These are phyloP conservation scores for Drosophila birchii DNA, from an alignment of 2,888 invertebrate species.

Conservation along the genomic window DNA sequence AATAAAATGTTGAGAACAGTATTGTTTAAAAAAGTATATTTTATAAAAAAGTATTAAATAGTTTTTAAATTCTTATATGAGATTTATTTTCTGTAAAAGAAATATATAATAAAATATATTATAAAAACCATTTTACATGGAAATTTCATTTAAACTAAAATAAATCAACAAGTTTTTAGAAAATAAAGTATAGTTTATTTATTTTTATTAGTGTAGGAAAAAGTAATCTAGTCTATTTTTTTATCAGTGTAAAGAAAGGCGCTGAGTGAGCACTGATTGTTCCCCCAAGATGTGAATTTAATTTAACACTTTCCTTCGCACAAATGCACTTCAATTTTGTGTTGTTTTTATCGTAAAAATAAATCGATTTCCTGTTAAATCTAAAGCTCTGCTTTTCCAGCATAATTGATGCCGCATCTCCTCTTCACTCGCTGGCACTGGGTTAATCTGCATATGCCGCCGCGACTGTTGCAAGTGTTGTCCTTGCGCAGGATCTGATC, in stretches of 20 bases:
- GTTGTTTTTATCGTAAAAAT: slow-evolving; percentile 30
- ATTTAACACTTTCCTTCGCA: slow-evolving; percentile 38
- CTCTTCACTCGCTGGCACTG: slow-evolving; percentile 12
- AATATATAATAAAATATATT: no score
- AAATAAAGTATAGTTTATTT: not conserved
- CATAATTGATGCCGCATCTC: slow-evolving; percentile 24
- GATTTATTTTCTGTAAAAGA: no score
- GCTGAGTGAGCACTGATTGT: not conserved
- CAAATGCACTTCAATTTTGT: slow-evolving; percentile 35
- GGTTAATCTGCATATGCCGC: slow-evolving; percentile 64
- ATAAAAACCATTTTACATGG: no score
- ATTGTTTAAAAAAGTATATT: no score
- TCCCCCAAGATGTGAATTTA: slow-evolving; percentile 20
- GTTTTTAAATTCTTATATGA: no score
- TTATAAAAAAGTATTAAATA: no score
- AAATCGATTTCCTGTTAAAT: slow-evolving; percentile 52
- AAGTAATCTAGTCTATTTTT: no score
- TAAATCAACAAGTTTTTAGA: no score
- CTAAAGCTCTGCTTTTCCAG: slow-evolving; percentile 34
- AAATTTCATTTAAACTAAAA: not conserved
- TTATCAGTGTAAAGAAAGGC: not conserved
- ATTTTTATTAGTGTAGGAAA: not conserved
- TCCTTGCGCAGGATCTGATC: slow-evolving; percentile 31
- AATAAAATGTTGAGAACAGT: no score
- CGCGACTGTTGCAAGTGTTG: slow-evolving; percentile 18